phyloP scores from a whole-genome alignment of 2,888 invertebrate species.

The Syritta pipiens region DNA sequence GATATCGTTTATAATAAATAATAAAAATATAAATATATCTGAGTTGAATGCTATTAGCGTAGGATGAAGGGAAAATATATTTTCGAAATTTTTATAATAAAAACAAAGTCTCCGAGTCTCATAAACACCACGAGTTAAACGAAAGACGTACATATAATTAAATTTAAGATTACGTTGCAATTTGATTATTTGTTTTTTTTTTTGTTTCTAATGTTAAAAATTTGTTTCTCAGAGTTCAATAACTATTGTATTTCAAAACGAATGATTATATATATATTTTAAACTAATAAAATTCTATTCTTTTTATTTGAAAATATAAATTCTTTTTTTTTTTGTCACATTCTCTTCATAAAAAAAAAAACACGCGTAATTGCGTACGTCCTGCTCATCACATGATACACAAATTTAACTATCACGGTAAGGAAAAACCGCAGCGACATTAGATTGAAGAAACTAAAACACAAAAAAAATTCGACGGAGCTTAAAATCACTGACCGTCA shows the following conservation, averaged over 20 bases:
- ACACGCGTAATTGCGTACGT: too few relatives aligned
- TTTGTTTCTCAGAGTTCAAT: conserved; percentile 8
- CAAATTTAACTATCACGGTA: too few relatives aligned
- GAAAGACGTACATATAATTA: background rate
- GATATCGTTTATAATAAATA: conserved; percentile 1
- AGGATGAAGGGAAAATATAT: conserved; percentile 21
- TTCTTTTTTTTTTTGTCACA: too few relatives aligned
- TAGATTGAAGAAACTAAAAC: too few relatives aligned
- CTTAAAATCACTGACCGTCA: too few relatives aligned
- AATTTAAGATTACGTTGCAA: conserved; percentile 1
- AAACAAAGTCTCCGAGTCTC: background rate
- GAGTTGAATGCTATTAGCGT: conserved; percentile 16
- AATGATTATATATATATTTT: background rate
- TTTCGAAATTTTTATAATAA: conserved; percentile 10
- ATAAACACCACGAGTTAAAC: background rate
- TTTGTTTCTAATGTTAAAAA: background rate
- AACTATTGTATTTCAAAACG: conserved; percentile 10
- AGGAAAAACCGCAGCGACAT: too few relatives aligned
- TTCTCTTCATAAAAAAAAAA: too few relatives aligned
- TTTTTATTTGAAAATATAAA: background rate
- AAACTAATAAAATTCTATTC: background rate
- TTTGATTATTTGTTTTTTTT: conserved; percentile 18
- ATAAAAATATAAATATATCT: conserved; percentile 15
- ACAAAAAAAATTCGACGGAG: too few relatives aligned
- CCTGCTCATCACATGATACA: too few relatives aligned